Conservation (phyloP, 2,888 invertebrate species). For the Cephus runcator region DNA sequence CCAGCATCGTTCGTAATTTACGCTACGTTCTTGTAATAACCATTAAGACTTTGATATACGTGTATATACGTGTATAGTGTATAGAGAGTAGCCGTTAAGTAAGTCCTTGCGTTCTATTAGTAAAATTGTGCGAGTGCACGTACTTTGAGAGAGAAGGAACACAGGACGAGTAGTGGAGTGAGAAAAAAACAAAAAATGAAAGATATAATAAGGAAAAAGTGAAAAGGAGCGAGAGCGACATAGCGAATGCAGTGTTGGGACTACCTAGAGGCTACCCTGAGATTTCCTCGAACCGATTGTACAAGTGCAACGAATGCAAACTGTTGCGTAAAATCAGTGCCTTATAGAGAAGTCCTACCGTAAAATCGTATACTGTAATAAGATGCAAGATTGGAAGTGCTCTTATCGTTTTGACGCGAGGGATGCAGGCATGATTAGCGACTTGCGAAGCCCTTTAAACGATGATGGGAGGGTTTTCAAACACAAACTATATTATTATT, state of each 20-base stretch:
- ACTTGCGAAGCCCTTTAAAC: neutral
- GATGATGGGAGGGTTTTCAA: conserved; percentile 5
- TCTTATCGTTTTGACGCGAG: conserved; percentile 33
- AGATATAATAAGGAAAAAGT: neutral
- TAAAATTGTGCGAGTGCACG: neutral
- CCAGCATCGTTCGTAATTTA: neutral
- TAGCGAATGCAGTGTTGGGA: neutral
- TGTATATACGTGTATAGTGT: conserved; percentile 23
- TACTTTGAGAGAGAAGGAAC: conserved; percentile 1
- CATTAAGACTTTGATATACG: conserved; percentile 10
- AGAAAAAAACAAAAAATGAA: neutral
- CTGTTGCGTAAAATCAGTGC: conserved; percentile 48
- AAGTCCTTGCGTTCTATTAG: conserved; percentile 29
- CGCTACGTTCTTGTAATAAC: neutral
- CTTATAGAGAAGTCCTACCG: conserved; percentile 35
- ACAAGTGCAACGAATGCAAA: conserved; percentile 18
- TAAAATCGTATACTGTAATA: conserved; percentile 15
- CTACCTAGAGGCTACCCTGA: conserved; percentile 4
- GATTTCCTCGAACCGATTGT: conserved; percentile 7
- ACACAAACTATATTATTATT: neutral
- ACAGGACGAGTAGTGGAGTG: neutral
- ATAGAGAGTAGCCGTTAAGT: conserved; percentile 31
- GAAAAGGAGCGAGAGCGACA: neutral
- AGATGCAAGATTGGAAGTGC: conserved; percentile 33
- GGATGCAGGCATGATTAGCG: neutral